Evolutionary conservation across 1,140 invertebrate species (phyloP).

Genomic region (Saccostrea cuccullata): DNA sequence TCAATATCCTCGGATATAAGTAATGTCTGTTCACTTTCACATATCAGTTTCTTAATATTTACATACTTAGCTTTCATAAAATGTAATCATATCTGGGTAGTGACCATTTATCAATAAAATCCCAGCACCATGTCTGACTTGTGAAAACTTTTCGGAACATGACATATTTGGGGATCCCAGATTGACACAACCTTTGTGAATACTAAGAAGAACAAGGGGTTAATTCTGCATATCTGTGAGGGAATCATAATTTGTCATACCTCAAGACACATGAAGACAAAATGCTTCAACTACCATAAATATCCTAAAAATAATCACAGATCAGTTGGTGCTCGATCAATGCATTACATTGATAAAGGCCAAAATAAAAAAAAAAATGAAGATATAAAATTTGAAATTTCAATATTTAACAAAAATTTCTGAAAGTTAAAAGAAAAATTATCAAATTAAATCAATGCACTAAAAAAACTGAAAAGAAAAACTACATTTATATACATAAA

Average conservation of each 20-base stretch:
- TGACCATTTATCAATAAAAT: constrained; percentile 28
- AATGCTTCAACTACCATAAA: constrained; percentile 24
- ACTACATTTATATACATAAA: no score
- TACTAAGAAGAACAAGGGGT: neutral
- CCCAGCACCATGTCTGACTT: constrained; percentile 9
- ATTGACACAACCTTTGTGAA: neutral
- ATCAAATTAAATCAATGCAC: no score
- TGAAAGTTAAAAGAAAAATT: no score
- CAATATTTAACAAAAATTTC: no score
- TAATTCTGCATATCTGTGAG: constrained; percentile 12
- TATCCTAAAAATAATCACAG: neutral
- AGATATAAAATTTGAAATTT: no score
- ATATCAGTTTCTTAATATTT: constrained; percentile 30
- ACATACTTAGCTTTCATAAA: constrained; percentile 25
- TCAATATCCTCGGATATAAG: neutral
- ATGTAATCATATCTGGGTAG: constrained; percentile 6
- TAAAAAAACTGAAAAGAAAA: no score
- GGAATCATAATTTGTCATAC: constrained; percentile 31
- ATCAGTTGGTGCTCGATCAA: no score
- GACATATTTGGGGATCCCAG: constrained; percentile 13
- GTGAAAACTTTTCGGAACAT: neutral
- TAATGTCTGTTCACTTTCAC: neutral
- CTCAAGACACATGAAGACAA: constrained; percentile 12
- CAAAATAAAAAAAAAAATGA: no score
- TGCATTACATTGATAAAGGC: no score